Percentiles rank a stretch among this genome's conserved stretches.
Conservation (phyloP, 2,113 vertebrate genomes). For the Kryptolebias marmoratus region DNA sequence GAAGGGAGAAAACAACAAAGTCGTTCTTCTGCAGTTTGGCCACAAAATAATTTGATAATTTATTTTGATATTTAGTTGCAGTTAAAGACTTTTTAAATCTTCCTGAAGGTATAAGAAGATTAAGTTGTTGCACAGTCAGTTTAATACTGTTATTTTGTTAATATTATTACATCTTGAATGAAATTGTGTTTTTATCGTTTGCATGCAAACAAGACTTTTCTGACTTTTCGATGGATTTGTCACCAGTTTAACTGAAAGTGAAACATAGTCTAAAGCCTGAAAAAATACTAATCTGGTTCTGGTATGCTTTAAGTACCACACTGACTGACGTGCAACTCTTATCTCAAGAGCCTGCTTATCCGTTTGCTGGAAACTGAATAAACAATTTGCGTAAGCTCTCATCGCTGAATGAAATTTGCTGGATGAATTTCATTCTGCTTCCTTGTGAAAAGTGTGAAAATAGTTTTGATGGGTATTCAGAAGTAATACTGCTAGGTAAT, state of each 20-base stretch:
- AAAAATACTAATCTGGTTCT: constrained; percentile 18
- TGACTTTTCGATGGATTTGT: constrained; percentile 9
- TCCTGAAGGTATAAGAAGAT: not conserved
- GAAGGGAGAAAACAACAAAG: not conserved
- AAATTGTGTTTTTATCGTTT: too few species aligned
- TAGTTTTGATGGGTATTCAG: not conserved
- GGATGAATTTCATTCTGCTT: not conserved
- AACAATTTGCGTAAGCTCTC: constrained; percentile 21
- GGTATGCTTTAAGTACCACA: constrained; percentile 31
- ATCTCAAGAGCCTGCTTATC: constrained; percentile 47
- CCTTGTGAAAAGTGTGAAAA: not conserved
- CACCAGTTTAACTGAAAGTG: constrained; percentile 10
- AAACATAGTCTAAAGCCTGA: constrained; percentile 4
- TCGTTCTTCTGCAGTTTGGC: not conserved
- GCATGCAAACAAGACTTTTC: constrained; percentile 33
- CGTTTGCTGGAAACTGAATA: constrained; percentile 24
- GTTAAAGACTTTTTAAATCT: not conserved
- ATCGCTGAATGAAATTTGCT: constrained; percentile 26
- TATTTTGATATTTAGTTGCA: not conserved
- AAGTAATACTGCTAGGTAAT: not conserved
- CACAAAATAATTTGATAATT: not conserved
- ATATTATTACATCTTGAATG: too few species aligned
- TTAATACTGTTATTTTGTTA: not conserved
- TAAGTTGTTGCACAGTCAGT: constrained; percentile 13
- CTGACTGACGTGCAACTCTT: constrained; percentile 20